Evolutionary conservation across 2,888 invertebrate species (phyloP), one percentile per base, ranked within the genome.

Genomic region (Clanis bilineata): DNA sequence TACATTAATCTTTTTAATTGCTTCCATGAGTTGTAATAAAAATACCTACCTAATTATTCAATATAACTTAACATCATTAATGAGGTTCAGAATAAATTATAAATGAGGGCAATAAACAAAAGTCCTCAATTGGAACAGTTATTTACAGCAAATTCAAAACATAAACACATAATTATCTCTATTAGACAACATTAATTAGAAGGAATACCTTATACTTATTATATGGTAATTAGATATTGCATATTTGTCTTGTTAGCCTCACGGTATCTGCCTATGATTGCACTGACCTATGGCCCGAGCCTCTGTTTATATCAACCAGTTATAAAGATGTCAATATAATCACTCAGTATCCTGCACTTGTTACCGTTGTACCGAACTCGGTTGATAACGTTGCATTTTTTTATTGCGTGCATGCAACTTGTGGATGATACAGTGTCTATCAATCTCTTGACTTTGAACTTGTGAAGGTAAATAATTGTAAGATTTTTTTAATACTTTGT

Each of bases 261-360:
- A 73, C 76, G 66, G 75, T 91, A 91, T 91, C 90, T 77, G 79
- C 67, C 73, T 80, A 80, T 79, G 90, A 92, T 90, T 92, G 91
- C 91, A 91, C 63, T 77, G 86, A 87, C 90, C 91, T 82, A 69
- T 84, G 87, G 74, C 80, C 88, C 76, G 66, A 74, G 80, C 73
- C 76, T 69, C 78, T 81, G 74, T 73, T 75, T 73, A 69, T 79
- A 79, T 87, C 86, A 82, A 73, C 67, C 80, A 86, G 86, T 86
- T 88, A 86, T 86, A 82, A 84, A 86, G 85, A 82, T 86, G 84
- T 83, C 83, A 85, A 83, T 83, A 74, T 86, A 82, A 83, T 84
- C 80, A 79, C 77, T 78, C 74, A 67, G 66, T 70, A 73, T 74
- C 72, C 76, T 79, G 74, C 74, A 76, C 74, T 73, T 74, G 73